Evolutionary conservation across 2,797 vertebrate genomes (phyloP).

Genomic region (Sebastes elongatus): DNA sequence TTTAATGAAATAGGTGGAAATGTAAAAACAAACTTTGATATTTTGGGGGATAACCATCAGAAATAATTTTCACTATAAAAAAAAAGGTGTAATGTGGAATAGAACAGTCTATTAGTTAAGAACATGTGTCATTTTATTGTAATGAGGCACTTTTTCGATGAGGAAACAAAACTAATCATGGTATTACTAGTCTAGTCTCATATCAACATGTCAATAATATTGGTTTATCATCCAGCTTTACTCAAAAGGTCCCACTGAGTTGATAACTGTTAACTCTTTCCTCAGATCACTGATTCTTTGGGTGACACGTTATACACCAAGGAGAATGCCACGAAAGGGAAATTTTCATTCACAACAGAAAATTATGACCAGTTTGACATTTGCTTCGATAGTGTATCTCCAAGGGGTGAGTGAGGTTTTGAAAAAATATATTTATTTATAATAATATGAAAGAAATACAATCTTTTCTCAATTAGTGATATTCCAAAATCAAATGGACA

Average conservation of each 20-base stretch:
- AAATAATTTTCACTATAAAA: not conserved
- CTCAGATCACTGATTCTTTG: conserved; percentile 85
- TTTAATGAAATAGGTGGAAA: not conserved
- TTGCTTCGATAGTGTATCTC: conserved; percentile 86
- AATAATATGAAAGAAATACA: not conserved
- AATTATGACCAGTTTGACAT: conserved; percentile 86
- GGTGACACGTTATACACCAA: not conserved
- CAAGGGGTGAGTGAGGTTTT: conserved; percentile 75
- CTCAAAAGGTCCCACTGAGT: not conserved
- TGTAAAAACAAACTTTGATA: not conserved
- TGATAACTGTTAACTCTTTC: not conserved
- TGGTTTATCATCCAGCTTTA: not conserved
- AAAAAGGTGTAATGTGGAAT: not conserved
- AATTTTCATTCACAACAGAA: conserved; percentile 85
- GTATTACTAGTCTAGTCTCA: not conserved
- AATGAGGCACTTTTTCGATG: not conserved
- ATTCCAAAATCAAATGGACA: not conserved
- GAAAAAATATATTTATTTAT: not conserved
- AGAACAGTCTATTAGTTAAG: not conserved
- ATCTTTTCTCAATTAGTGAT: not conserved
- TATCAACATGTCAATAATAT: not conserved
- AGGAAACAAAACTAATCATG: not conserved
- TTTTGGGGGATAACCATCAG: not conserved
- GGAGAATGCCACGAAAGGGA: conserved; percentile 80
- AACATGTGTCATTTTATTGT: not conserved